Conservation (phyloP, 1,140 invertebrate species). For the Apis florea region DNA sequence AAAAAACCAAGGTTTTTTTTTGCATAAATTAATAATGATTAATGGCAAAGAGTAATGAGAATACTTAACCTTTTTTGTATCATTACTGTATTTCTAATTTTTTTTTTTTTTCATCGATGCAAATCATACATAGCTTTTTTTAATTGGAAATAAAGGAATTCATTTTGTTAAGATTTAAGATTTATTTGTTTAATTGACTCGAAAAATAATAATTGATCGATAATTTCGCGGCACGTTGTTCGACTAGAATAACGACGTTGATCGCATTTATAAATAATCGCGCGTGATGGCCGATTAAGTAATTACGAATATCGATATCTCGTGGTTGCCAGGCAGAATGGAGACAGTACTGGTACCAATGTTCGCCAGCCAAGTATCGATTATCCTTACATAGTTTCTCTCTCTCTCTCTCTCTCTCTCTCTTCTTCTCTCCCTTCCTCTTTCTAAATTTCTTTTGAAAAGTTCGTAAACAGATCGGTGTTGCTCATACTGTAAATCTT, state of each 20-base stretch:
- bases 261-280: constrained; percentile 65
- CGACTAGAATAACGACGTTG: constrained; percentile 36
- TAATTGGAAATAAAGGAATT: background rate
- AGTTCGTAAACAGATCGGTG: constrained; percentile 18
- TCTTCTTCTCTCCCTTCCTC: constrained; percentile 19
- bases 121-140: too few species aligned
- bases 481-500: background rate
- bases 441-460: constrained; percentile 42
- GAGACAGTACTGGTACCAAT: constrained; percentile 54
- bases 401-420: background rate
- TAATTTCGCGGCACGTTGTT: constrained; percentile 19
- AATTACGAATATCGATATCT: constrained; percentile 62
- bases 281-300: constrained; percentile 49
- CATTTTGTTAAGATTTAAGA: too few species aligned
- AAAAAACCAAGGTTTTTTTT: too few species aligned
- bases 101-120: too few species aligned
- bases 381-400: constrained; percentile 49
- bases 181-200: background rate
- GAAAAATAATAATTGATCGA: background rate
- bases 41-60: too few species aligned
- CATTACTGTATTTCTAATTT: too few species aligned
- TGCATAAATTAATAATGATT: too few species aligned
- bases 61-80: too few species aligned
- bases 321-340: constrained; percentile 65
- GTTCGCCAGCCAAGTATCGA: constrained; percentile 62